Percentiles rank a stretch among this genome's conserved stretches.
Conservation (phyloP, 2,113 vertebrate species). For the Carlito syrichta region DNA sequence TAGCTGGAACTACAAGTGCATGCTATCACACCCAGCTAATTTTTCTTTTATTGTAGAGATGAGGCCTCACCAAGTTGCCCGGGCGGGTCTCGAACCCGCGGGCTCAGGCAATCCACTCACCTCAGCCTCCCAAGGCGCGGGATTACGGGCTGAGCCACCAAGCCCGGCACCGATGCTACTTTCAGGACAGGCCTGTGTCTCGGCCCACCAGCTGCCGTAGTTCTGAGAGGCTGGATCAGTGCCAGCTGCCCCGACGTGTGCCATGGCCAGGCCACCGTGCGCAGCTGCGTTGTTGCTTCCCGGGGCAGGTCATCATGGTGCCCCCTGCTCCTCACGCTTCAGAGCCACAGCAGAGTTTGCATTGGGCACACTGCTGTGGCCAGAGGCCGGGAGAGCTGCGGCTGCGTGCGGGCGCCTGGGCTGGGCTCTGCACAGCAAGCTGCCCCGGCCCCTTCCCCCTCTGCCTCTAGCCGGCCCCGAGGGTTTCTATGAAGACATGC, state of each 20-base stretch:
- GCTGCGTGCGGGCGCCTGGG: not conserved
- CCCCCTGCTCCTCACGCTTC: not conserved
- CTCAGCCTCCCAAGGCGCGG: no score
- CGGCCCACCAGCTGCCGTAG: constrained; percentile 33
- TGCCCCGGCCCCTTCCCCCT: not conserved
- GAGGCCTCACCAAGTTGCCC: no score
- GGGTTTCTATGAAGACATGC: constrained; percentile 44
- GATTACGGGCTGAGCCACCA: no score
- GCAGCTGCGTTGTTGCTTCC: not conserved
- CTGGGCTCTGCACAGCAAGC: not conserved
- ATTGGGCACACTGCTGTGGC: not conserved
- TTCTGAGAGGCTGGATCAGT: constrained; percentile 3
- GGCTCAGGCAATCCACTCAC: no score
- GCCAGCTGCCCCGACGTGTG: not conserved
- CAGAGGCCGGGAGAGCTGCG: not conserved
- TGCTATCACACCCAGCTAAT: no score
- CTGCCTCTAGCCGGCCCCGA: not conserved
- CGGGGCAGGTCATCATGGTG: not conserved
- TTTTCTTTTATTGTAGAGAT: no score
- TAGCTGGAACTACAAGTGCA: no score
- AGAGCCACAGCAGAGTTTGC: not conserved
- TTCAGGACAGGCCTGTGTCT: constrained; percentile 57
- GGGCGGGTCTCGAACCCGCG: no score
- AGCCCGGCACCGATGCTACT: no score
- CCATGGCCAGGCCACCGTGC: not conserved